A percentile compares a stretch with the other conserved stretches of the same genome.
Evolutionary conservation across 2,113 vertebrate genomes (phyloP).

Genomic region (Pedetes capensis): DNA sequence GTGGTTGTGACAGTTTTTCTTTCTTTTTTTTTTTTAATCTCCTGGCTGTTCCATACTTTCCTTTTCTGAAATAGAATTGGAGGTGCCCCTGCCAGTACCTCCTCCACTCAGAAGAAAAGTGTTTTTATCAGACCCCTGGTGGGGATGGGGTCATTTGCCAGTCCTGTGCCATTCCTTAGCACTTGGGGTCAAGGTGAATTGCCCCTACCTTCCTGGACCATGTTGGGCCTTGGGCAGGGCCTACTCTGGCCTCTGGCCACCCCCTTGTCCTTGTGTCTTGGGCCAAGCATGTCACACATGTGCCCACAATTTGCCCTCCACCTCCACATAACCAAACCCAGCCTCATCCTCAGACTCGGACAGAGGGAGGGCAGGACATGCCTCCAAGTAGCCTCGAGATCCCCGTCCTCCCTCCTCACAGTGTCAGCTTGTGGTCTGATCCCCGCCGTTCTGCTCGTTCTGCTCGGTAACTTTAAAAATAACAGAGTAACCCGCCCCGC

Average conservation of each 20-base stretch:
- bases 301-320: slow-evolving; percentile 36
- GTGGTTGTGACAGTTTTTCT: not conserved
- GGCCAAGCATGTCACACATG: not conserved
- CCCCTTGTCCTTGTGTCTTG: slow-evolving; percentile 18
- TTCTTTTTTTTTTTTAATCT: too few species aligned
- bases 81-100: not conserved
- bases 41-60: not conserved
- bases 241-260: not conserved
- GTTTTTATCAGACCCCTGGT: not conserved
- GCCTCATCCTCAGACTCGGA: not conserved
- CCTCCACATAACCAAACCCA: not conserved
- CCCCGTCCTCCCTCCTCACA: not conserved
- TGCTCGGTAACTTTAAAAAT: not conserved
- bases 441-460: not conserved
- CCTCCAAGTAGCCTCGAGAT: not conserved
- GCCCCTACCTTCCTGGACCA: not conserved
- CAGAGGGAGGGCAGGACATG: not conserved
- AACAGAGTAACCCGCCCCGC: not conserved
- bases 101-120: not conserved
- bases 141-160: not conserved
- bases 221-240: not conserved
- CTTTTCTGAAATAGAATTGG: not conserved
- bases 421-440: not conserved
- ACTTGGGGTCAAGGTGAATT: not conserved
- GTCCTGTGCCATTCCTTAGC: not conserved